Conservation (phyloP, 2,888 invertebrate species). For the Lithophane semibrunnea region DNA sequence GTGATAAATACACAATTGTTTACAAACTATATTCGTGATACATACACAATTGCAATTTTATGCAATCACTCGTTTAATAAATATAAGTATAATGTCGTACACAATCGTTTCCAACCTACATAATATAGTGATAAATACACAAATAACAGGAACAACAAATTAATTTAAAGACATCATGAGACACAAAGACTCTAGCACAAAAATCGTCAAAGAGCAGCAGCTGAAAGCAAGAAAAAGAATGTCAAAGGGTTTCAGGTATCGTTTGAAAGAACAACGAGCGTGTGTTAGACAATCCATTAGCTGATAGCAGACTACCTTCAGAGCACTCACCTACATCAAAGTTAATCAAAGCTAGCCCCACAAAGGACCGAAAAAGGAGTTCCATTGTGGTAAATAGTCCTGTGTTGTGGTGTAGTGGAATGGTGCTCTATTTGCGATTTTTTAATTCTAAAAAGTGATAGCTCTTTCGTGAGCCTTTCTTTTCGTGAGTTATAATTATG, state of each 20-base stretch:
- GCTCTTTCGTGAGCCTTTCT: too few relatives aligned
- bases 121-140: not conserved
- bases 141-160: not conserved
- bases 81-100: too few relatives aligned
- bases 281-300: constrained; percentile 85
- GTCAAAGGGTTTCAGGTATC: constrained; percentile 73
- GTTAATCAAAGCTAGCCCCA: constrained; percentile 89
- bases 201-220: not conserved
- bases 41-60: constrained; percentile 21
- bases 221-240: constrained; percentile 30
- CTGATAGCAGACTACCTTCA: constrained; percentile 63
- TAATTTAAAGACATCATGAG: not conserved
- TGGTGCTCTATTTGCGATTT: constrained; percentile 74
- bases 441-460: not conserved
- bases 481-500: not conserved
- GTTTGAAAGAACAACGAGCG: constrained; percentile 65
- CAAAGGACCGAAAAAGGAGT: constrained; percentile 88
- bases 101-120: not conserved
- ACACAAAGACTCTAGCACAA: not conserved
- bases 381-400: constrained; percentile 83
- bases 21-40: not conserved
- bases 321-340: constrained; percentile 89
- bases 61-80: constrained; percentile 3
- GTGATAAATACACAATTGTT: not conserved
- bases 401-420: constrained; percentile 36